Evolutionary conservation across 2,888 invertebrate species (phyloP).

Genomic region (Pristionchus exspectatus): DNA sequence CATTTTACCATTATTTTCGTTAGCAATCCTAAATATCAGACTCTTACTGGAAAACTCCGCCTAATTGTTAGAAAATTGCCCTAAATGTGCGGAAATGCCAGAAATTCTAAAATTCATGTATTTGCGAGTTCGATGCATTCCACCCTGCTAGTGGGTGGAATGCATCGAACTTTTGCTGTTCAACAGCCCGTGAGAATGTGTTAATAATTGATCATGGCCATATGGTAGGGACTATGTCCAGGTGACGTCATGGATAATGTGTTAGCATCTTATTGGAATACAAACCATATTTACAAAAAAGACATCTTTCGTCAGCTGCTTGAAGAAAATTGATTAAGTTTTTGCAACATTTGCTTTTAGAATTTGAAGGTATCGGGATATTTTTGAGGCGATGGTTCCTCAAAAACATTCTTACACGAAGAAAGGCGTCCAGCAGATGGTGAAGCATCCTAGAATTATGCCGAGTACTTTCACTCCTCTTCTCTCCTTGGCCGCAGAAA

Average conservation of each 20-base stretch:
- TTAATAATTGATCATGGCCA: background rate
- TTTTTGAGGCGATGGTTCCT: background rate
- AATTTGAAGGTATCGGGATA: background rate
- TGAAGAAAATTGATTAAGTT: too few relatives aligned
- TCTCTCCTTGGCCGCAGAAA: constrained; percentile 78
- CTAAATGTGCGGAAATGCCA: background rate
- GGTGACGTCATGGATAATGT: background rate
- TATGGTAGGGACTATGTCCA: background rate
- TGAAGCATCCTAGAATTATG: constrained; percentile 79
- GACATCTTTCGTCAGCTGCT: too few relatives aligned
- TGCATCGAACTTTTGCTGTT: constrained; percentile 12
- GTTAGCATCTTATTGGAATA: too few relatives aligned
- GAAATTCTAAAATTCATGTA: background rate
- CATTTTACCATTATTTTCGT: background rate
- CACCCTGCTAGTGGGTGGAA: background rate
- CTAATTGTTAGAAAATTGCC: too few relatives aligned
- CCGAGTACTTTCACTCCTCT: constrained; percentile 78
- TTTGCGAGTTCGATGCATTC: too few relatives aligned
- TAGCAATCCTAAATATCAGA: too few relatives aligned
- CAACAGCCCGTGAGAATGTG: background rate
- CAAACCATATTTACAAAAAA: too few relatives aligned
- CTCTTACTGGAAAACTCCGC: too few relatives aligned
- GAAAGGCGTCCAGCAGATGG: constrained; percentile 79
- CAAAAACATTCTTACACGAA: constrained; percentile 68
- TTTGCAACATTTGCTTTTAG: too few relatives aligned